A percentile compares a stretch with the other conserved stretches of the same genome.
Evolutionary conservation across 2,888 invertebrate species (phyloP).

Genomic region (Paralinhomoeus sp.): DNA sequence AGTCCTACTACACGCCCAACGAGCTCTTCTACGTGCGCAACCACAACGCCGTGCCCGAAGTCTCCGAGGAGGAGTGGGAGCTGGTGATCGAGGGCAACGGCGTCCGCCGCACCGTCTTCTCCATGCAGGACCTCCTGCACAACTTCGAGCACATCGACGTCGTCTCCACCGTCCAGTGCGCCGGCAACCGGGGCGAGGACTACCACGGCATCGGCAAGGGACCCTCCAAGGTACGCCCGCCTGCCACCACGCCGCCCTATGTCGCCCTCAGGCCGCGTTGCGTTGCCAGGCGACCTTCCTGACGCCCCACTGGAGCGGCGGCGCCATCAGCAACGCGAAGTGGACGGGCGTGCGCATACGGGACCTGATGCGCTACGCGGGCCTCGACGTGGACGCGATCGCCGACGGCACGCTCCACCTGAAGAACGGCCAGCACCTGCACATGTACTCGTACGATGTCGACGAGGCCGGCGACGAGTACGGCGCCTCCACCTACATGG

Average conservation of each 20-base stretch:
- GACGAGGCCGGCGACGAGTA: neutral
- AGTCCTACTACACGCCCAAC: conserved; percentile 60
- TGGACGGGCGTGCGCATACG: conserved; percentile 50
- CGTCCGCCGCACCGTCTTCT: conserved; percentile 5
- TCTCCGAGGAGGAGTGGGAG: conserved; percentile 30
- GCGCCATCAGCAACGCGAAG: conserved; percentile 70
- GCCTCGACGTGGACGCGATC: too few species aligned
- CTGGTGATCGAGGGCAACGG: too few species aligned
- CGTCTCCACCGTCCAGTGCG: conserved; percentile 72
- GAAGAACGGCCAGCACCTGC: neutral
- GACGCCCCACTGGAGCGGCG: conserved; percentile 45
- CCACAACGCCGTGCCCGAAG: conserved; percentile 76
- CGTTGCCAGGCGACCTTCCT: too few species aligned
- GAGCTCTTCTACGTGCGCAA: conserved; percentile 86
- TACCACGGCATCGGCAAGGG: conserved; percentile 36
- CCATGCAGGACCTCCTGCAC: conserved; percentile 40
- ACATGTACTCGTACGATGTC: neutral
- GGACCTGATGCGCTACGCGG: neutral
- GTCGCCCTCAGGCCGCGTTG: too few species aligned
- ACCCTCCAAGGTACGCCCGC: too few species aligned
- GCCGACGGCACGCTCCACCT: too few species aligned
- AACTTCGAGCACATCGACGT: conserved; percentile 47
- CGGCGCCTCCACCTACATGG: neutral
- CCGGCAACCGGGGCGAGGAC: conserved; percentile 78
- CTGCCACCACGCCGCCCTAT: too few species aligned